A percentile compares a stretch with the other conserved stretches of the same genome.
These are phyloP conservation scores for Thaumatotibia leucotreta DNA, from an alignment of 1,140 invertebrate genomes.

Conservation along the genomic window DNA sequence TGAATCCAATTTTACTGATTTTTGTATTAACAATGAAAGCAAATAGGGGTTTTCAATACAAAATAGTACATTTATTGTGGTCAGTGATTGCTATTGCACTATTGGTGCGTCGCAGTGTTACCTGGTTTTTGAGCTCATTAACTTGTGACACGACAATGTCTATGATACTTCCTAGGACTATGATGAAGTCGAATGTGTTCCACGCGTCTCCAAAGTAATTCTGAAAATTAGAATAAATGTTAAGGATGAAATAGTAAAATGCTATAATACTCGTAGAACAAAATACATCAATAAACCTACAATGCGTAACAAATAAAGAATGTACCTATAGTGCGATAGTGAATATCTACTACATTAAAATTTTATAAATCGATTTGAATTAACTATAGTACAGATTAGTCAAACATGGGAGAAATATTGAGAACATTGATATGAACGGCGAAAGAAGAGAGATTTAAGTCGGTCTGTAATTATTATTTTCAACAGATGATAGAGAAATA, in stretches of 20 bases:
- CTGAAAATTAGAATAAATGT: constrained; percentile 78
- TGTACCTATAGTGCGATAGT: no score
- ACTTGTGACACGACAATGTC: constrained; percentile 98
- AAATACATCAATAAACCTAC: background rate
- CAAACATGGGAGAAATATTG: no score
- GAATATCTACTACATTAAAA: no score
- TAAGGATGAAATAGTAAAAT: no score
- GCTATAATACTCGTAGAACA: background rate
- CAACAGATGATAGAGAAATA: no score
- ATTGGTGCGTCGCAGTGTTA: constrained; percentile 31
- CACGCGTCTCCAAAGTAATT: constrained; percentile 99
- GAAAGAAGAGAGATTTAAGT: no score
- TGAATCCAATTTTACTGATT: background rate
- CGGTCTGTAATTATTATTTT: no score
- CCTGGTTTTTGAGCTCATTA: constrained; percentile 84
- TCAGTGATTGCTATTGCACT: background rate
- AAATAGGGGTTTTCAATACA: background rate
- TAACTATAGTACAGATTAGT: no score
- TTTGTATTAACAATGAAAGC: background rate
- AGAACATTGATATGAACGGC: no score
- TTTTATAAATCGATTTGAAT: no score
- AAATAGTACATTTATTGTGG: constrained; percentile 1
- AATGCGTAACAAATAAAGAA: background rate
- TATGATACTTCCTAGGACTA: constrained; percentile 99
- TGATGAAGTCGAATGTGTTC: constrained; percentile 99